Conservation (phyloP, 1,140 invertebrate genomes). For the Drosophila oshimai region DNA sequence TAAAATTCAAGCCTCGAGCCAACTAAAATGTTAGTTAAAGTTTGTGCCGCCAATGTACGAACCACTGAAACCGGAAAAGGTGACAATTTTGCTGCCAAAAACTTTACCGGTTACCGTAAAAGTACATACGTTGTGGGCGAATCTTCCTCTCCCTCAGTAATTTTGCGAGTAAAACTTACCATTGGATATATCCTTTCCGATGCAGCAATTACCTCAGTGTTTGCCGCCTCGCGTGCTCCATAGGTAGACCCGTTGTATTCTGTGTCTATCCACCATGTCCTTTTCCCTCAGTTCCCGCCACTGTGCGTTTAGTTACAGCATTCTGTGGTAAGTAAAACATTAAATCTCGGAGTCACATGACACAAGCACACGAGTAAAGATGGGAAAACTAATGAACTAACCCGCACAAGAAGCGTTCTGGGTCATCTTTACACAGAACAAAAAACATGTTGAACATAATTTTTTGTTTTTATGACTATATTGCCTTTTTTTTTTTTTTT, state of each 20-base stretch:
- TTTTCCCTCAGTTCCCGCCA: background rate
- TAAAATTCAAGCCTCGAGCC: no score
- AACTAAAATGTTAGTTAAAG: no score
- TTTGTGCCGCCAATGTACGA: constrained; percentile 68
- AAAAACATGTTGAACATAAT: no score
- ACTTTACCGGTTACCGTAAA: constrained; percentile 62
- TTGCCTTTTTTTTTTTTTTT: no score
- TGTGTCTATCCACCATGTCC: constrained; percentile 34
- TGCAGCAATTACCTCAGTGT: constrained; percentile 33
- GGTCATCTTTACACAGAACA: constrained; percentile 55
- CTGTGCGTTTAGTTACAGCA: constrained; percentile 69
- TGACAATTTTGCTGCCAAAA: constrained; percentile 70
- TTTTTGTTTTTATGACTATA: no score
- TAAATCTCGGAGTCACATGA: constrained; percentile 48
- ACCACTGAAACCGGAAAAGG: constrained; percentile 68
- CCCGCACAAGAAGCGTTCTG: constrained; percentile 74
- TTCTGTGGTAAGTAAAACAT: constrained; percentile 80
- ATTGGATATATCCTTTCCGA: constrained; percentile 3
- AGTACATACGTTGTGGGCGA: constrained; percentile 64
- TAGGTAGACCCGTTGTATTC: constrained; percentile 63
- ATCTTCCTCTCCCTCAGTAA: background rate
- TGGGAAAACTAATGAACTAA: constrained; percentile 47
- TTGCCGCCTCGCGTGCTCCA: constrained; percentile 57
- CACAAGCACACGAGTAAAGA: constrained; percentile 18
- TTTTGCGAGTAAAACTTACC: constrained; percentile 51